phyloP scores from a whole-genome alignment of 1,140 invertebrate genomes.

The Acromyrmex echinatior region DNA sequence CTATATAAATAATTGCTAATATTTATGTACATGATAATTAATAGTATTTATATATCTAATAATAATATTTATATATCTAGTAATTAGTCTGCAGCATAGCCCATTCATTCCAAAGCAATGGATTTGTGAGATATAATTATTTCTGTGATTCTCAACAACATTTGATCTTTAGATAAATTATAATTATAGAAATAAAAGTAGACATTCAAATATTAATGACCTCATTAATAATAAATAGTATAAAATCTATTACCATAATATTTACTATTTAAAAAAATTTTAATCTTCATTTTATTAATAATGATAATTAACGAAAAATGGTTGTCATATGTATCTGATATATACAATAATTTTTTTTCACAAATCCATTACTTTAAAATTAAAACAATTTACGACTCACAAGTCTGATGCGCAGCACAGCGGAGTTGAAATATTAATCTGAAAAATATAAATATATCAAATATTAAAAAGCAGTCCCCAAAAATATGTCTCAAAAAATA shows the following conservation, averaged over 20 bases:
- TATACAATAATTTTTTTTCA: background rate
- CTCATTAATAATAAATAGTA: background rate
- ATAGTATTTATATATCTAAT: no score
- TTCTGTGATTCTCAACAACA: background rate
- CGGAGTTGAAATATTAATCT: background rate
- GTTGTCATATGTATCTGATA: background rate
- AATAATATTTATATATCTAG: no score
- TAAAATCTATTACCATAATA: no score
- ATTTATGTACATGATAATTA: no score
- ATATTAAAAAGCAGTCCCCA: background rate
- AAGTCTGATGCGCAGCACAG: background rate
- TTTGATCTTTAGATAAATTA: background rate
- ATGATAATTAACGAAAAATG: background rate
- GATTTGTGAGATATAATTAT: constrained; percentile 2
- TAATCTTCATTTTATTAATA: background rate
- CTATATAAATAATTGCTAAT: no score
- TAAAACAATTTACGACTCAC: background rate
- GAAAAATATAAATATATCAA: background rate
- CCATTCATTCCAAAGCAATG: background rate
- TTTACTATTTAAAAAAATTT: no score
- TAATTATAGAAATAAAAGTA: background rate
- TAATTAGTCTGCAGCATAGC: no score
- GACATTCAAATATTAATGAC: background rate
- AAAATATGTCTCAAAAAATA: background rate
- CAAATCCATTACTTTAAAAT: background rate